Base-by-base conservation (phyloP, 1,140 invertebrate genomes). In the Brachionus rotundiformis region DNA sequence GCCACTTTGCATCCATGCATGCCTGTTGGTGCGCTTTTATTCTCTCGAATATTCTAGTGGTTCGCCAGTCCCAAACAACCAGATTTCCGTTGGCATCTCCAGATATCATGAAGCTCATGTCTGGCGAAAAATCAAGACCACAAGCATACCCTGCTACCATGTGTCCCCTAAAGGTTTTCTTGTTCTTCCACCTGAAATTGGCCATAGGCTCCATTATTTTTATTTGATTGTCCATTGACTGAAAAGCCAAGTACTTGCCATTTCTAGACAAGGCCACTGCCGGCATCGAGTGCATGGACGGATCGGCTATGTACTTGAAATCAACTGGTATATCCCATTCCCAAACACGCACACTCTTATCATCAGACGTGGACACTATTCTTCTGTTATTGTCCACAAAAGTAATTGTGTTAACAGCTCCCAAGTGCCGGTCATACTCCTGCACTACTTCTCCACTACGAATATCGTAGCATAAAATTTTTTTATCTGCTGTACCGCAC, bases 251-350 rank as follows among this genome's bases (percentile, higher is more conserved):
- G 96, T 97, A 99, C 89, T 99, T 99, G 85, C 94, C 93, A 90
- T 98, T 99, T 1, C 95, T 96, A 0, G 95, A 93, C 13, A 93
- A 89, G 0, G 95, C 95, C 0, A 98, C 95, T 1, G 95, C 93
- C 0, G 98, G 98, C 92, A 99, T 98, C 4, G 96, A 98, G 89
- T 99, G 97, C 95, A 99, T 98, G 1, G 94, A 93, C 2, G 97
- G 96, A 90, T 99, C 97, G n/a, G 97, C 96, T 84, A 99, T 99
- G 86, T 99, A 98, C 87, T 99, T 99, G 92, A 99, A 98, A 87
- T 99, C 97, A 2, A 99, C 97, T 0, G 97, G 98, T 86, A 99
- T 98, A 87, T 99, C 96, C 96, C 97, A 99, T 91, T 99, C 98
- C 98, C 98, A 99, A 76, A 99, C 96, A 73, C 98, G 89, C 82